Base-by-base conservation (phyloP, 2,888 invertebrate species). In the Ichneumon xanthorius region DNA sequence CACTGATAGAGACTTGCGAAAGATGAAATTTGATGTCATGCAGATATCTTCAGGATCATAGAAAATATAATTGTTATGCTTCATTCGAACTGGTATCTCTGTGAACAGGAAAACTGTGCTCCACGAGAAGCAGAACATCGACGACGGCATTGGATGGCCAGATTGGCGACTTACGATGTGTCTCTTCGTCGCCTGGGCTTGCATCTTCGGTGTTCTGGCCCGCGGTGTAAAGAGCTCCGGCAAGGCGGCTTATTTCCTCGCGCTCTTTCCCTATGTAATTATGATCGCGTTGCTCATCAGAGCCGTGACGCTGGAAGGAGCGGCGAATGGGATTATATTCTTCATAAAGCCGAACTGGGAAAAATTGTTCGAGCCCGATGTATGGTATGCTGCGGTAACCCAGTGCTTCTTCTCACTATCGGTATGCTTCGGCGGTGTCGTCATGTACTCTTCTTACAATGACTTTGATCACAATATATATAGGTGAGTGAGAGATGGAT, bases 201-300 rank as follows among this genome's bases (percentile, higher is more conserved):
- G 94, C 22, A 94, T 96, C 7, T 95, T 95, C 78, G 89, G 94
- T 0, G 94, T 95, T 14, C 94, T 96, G 2, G 94, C 94, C 2
- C 94, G 95, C 81, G 96, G 96, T 2, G 95, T 96, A 0, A 94
- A 95, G 88, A 95, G 95, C 87, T 95, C 96, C 0, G 96, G 96
- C 50, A 96, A 96, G 91, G 96, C 95, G 0, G 96, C 97, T 2
- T 97, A 97, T 90, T 96, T 97, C 88, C 95, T 97, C 0, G 97
- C 97, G 0, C 92, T 96, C 5, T 96, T 96, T 89, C 96, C 96
- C 0, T 96, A 96, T 89, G 91, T 95, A 5, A 94, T 97, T 58
- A 95, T 97, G 92, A 88, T 95, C 53, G 94, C 95, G 1, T 92
- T 97, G 40, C 94, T 97, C 2, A 92, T 96, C 68, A 94, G 96